These are phyloP conservation scores for Dasysyrphus albostriatus DNA, from an alignment of 2,888 invertebrate species.

Conservation along the genomic window DNA sequence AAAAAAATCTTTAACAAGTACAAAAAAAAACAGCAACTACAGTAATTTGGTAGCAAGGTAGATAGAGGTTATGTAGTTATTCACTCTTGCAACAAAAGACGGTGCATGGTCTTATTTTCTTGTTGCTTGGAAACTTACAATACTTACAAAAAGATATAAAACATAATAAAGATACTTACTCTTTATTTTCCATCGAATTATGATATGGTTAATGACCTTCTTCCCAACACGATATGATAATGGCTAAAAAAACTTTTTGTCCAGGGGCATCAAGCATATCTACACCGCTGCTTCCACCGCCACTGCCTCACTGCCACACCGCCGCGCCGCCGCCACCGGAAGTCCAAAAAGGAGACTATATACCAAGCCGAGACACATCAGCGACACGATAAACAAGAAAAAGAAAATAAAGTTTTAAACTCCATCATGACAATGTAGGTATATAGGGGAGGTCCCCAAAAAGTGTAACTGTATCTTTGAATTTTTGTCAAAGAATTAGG, in stretches of 20 bases:
- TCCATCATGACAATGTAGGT: constrained; percentile 43
- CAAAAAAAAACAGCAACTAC: constrained; percentile 31
- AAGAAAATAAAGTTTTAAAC: constrained; percentile 37
- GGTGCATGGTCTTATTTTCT: constrained; percentile 11
- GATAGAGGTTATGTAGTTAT: constrained; percentile 2
- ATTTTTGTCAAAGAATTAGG: constrained; percentile 32
- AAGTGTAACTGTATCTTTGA: neutral
- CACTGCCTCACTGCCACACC: constrained; percentile 1
- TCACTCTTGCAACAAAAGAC: constrained; percentile 17
- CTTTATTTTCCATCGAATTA: constrained; percentile 56
- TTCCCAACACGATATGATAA: constrained; percentile 13
- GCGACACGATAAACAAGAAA: neutral
- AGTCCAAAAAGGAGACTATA: constrained; percentile 42
- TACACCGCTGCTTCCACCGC: neutral
- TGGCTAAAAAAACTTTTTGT: constrained; percentile 29
- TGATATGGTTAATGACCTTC: constrained; percentile 63
- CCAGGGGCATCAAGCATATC: constrained; percentile 6
- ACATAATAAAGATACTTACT: constrained; percentile 45
- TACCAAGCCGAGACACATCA: neutral
- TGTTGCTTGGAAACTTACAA: neutral
- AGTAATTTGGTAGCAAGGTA: neutral
- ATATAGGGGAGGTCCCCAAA: neutral
- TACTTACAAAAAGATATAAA: constrained; percentile 5
- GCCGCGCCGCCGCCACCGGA: constrained; percentile 47
- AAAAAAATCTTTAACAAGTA: constrained; percentile 40